A percentile compares a stretch with the other conserved stretches of the same genome.
These are phyloP conservation scores for Enteromius trimaculatus DNA, from an alignment of 2,797 vertebrate species.

Conservation along the genomic window DNA sequence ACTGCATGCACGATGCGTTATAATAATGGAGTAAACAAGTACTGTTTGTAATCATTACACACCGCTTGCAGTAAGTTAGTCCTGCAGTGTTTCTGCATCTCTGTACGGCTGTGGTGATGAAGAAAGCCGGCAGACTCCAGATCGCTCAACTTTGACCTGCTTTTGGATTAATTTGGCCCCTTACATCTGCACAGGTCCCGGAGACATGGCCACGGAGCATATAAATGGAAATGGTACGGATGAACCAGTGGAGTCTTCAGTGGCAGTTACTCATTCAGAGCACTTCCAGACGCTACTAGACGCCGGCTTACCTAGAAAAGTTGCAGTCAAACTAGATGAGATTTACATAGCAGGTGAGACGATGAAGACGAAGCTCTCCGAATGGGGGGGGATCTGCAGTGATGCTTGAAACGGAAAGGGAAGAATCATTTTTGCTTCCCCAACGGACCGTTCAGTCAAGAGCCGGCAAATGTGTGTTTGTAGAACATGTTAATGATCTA, in stretches of 20 bases:
- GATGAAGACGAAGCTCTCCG: background rate
- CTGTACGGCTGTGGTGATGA: constrained; percentile 19
- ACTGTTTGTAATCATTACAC: background rate
- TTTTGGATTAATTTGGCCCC: constrained; percentile 83
- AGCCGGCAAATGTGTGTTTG: too few relatives aligned
- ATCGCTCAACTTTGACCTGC: constrained; percentile 45
- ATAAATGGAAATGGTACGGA: constrained; percentile 99
- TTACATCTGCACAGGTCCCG: constrained; percentile 98
- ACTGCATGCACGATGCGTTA: background rate
- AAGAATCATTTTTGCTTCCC: background rate
- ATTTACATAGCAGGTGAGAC: constrained; percentile 99
- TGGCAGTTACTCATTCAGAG: constrained; percentile 99
- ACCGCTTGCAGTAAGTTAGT: background rate
- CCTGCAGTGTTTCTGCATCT: background rate
- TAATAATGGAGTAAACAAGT: background rate
- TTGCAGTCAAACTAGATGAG: constrained; percentile 99
- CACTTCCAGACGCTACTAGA: constrained; percentile 99
- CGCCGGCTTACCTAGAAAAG: constrained; percentile 99
- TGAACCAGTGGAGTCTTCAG: constrained; percentile 99
- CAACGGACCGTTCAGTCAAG: background rate
- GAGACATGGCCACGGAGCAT: constrained; percentile 99
- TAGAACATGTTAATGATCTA: background rate
- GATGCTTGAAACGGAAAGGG: background rate
- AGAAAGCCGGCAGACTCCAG: constrained; percentile 43
- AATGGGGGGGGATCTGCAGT: too few relatives aligned